Percentiles rank a stretch among this genome's conserved stretches.
Conservation (phyloP, 2,888 invertebrate genomes). For the Margaritifera margaritifera region DNA sequence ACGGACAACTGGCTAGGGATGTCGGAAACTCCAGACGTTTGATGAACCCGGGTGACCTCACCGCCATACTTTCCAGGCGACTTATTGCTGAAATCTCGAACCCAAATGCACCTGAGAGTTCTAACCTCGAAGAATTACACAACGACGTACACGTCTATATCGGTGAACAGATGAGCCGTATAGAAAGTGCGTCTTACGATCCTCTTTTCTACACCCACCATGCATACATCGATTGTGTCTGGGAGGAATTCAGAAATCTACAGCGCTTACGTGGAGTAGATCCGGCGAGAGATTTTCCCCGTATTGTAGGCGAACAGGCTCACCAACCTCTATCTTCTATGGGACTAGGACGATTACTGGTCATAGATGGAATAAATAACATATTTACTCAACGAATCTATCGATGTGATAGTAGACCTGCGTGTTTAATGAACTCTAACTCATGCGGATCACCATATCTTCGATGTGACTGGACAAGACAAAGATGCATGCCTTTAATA, state of each 20-base stretch:
- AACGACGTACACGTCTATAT: constrained; percentile 57
- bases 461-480: constrained; percentile 50
- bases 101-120: constrained; percentile 42
- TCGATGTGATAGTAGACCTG: constrained; percentile 40
- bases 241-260: constrained; percentile 56
- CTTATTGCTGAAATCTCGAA: constrained; percentile 47
- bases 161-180: constrained; percentile 58
- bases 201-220: constrained; percentile 60
- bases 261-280: constrained; percentile 47
- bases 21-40: constrained; percentile 44
- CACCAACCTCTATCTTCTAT: constrained; percentile 51
- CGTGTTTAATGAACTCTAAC: constrained; percentile 43
- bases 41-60: constrained; percentile 38
- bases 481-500: constrained; percentile 51
- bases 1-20: constrained; percentile 50
- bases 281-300: constrained; percentile 49
- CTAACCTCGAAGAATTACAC: constrained; percentile 57
- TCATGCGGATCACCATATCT: constrained; percentile 51
- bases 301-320: constrained; percentile 42
- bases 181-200: constrained; percentile 58
- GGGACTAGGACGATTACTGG: constrained; percentile 54
- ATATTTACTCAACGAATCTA: constrained; percentile 50
- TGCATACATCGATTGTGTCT: constrained; percentile 60
- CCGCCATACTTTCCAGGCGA: constrained; percentile 35
- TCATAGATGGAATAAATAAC: constrained; percentile 52